A percentile compares a stretch with the other conserved stretches of the same genome.
These are phyloP conservation scores for Cephus cinctus DNA, from an alignment of 1,140 invertebrate genomes.

Conservation along the genomic window DNA sequence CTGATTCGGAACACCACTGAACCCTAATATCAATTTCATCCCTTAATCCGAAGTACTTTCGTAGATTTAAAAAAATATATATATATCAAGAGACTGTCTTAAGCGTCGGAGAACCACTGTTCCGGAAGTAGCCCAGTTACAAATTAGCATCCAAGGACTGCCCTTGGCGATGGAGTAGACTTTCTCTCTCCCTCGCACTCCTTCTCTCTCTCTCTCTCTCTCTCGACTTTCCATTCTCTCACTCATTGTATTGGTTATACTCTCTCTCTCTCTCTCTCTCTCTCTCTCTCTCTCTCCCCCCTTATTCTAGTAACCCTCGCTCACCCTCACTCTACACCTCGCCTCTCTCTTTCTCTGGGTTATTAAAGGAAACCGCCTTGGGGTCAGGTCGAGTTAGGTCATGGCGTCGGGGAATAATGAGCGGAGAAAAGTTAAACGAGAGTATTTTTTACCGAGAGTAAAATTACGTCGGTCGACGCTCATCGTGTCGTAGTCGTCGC, in stretches of 20 bases:
- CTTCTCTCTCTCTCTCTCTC: too few relatives aligned
- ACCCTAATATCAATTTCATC: too few relatives aligned
- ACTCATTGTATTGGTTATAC: too few relatives aligned
- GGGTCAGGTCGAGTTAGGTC: constrained; percentile 52
- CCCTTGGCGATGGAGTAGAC: constrained; percentile 49
- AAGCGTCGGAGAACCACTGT: constrained; percentile 50
- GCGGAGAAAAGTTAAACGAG: constrained; percentile 53
- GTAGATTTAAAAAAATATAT: too few relatives aligned
- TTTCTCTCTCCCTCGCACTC: constrained; percentile 24
- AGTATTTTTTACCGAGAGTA: constrained; percentile 51
- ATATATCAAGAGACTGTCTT: too few relatives aligned
- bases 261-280: constrained; percentile 24
- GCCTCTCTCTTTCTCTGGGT: constrained; percentile 35
- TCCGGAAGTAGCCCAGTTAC: constrained; percentile 52
- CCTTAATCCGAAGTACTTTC: too few relatives aligned
- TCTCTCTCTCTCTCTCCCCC: too few relatives aligned
- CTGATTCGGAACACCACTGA: too few relatives aligned
- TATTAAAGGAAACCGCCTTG: constrained; percentile 52
- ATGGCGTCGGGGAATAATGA: constrained; percentile 51
- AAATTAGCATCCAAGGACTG: constrained; percentile 54
- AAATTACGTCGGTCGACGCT: constrained; percentile 43
- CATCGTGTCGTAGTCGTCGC: background rate
- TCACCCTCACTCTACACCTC: too few relatives aligned
- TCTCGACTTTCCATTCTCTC: constrained; percentile 24
- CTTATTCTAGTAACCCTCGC: constrained; percentile 23